Evolutionary conservation across 2,888 invertebrate species (phyloP), one percentile per base, ranked within the genome.

Genomic region (Athrips mouffetella): DNA sequence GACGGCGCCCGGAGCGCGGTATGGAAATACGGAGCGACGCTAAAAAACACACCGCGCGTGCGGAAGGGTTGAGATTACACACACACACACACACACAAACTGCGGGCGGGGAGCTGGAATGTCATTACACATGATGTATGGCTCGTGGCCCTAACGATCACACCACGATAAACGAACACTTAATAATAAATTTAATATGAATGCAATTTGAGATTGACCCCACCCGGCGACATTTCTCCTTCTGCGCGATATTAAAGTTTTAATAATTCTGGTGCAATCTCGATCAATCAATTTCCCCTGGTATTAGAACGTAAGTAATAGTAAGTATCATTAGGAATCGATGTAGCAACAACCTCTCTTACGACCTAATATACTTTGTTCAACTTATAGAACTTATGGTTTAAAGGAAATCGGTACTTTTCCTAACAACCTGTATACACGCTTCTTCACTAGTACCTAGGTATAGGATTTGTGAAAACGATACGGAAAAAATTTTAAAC

Each of bases 11-110:
- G 10, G 15, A n/a, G 20, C 58, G 3, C 58, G 49, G 53, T 59
- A 62, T 58, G 58, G 59, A 62, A 58, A 62, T 62, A 50, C 52
- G 56, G 45, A 58, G 58, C 53, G 56, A 45, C 59, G 58, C 53
- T 68, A 65, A 70, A 68, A 67, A 68, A 62, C 51, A 57, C 63
- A 65, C 10, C 48, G 33, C 45, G 49, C 33, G 45, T 20, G 45
- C 45, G 47, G 48, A 16, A 40, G 41, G 47, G 45, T 30, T 50
- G 51, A 23, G 44, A 44, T 30, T 29, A 18, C 16, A 25, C 47
- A 50, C 20, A 37, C n/a, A n/a, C n/a, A 8, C 37, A 13, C 11
- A n/a, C 37, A 37, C 37, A 20, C 37, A 18, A 7, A 23, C 8
- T 15, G 49, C 40, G 53, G 51, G 51, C 48, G 20, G 49, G 20